These are phyloP conservation scores for Ophioninae sp. DNA, from an alignment of 2,888 invertebrate genomes.

Conservation along the genomic window DNA sequence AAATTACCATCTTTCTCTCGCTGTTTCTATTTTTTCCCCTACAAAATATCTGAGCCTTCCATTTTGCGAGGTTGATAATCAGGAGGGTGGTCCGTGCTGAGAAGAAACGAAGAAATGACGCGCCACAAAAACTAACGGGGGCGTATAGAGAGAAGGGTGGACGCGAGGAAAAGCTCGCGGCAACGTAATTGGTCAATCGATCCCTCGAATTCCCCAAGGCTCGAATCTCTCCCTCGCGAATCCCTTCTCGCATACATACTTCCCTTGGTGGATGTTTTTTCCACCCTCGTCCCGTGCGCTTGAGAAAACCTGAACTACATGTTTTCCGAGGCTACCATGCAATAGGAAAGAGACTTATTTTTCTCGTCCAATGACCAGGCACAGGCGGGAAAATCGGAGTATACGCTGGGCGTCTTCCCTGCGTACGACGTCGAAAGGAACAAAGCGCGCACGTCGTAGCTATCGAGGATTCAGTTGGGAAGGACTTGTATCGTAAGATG, in stretches of 20 bases:
- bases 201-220: slow-evolving; percentile 60
- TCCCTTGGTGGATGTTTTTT: slow-evolving; percentile 34
- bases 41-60: background rate
- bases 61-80: background rate
- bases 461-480: background rate
- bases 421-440: slow-evolving; percentile 23
- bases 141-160: slow-evolving; percentile 43
- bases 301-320: slow-evolving; percentile 14
- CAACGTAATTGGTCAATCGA: slow-evolving; percentile 67
- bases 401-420: slow-evolving; percentile 46
- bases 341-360: slow-evolving; percentile 44
- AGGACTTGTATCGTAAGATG: background rate
- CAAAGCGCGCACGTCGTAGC: slow-evolving; percentile 6
- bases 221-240: slow-evolving; percentile 54
- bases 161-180: slow-evolving; percentile 31
- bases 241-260: slow-evolving; percentile 51
- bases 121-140: slow-evolving; percentile 7
- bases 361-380: slow-evolving; percentile 58
- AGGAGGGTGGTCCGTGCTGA: background rate
- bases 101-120: background rate
- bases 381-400: slow-evolving; percentile 17
- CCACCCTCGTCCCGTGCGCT: slow-evolving; percentile 17
- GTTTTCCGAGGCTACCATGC: slow-evolving; percentile 48
- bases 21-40: too few species aligned
- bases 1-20: background rate